Evolutionary conservation across 2,888 invertebrate species (phyloP).

Genomic region (Philhelius pedissequus): DNA sequence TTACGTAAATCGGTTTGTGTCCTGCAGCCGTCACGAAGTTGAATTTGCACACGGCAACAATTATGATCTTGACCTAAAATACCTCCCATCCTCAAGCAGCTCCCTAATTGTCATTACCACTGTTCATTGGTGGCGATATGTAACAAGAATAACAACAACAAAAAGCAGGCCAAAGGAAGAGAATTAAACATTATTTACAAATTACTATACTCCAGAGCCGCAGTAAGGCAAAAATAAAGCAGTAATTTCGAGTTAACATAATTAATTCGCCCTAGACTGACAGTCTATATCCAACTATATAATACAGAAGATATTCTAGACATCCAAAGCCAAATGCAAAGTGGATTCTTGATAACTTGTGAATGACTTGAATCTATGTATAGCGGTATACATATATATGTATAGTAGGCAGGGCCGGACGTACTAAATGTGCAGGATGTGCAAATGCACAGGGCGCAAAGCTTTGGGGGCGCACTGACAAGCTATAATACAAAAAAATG

Average conservation of each 20-base stretch:
- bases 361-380: constrained; percentile 36
- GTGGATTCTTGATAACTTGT: constrained; percentile 61
- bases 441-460: too few species aligned
- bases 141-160: neutral
- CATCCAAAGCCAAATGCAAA: constrained; percentile 53
- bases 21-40: constrained; percentile 1
- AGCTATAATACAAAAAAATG: too few species aligned
- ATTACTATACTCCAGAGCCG: constrained; percentile 32
- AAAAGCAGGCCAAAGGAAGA: neutral
- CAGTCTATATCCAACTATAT: constrained; percentile 35
- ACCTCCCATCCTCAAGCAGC: neutral
- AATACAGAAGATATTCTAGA: neutral
- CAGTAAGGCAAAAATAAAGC: neutral
- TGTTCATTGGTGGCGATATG: neutral
- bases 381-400: too few species aligned
- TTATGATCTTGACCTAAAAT: constrained; percentile 32
- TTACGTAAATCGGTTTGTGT: neutral
- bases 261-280: constrained; percentile 60
- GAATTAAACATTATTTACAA: constrained; percentile 33
- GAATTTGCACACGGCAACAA: constrained; percentile 12
- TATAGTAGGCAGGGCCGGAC: too few species aligned
- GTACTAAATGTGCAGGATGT: too few species aligned
- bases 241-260: constrained; percentile 61
- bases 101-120: neutral
- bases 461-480: too few species aligned